phyloP scores from a whole-genome alignment of 2,113 vertebrate species.

The Peromyscus polionotus region DNA sequence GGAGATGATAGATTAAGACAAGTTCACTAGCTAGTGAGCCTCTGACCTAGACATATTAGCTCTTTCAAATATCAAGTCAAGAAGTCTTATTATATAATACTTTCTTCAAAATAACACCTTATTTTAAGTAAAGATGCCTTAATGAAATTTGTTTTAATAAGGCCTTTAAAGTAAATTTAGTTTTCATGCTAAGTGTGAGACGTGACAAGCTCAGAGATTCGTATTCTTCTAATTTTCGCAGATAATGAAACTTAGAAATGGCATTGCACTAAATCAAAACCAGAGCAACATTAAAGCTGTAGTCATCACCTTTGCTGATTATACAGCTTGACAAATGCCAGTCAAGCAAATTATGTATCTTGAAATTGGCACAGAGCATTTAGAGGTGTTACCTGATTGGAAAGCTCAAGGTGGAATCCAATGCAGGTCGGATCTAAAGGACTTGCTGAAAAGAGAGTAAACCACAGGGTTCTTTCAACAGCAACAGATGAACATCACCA shows the following conservation, averaged over 20 bases:
- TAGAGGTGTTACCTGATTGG: not conserved
- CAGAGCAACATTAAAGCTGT: constrained; percentile 58
- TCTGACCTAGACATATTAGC: constrained; percentile 17
- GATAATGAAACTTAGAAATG: constrained; percentile 70
- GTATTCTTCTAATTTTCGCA: constrained; percentile 46
- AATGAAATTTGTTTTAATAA: constrained; percentile 67
- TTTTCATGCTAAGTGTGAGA: constrained; percentile 69
- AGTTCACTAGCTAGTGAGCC: constrained; percentile 40
- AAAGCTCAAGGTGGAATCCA: constrained; percentile 45
- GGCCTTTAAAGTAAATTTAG: constrained; percentile 76
- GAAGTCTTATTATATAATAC: constrained; percentile 2
- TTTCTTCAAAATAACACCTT: not conserved
- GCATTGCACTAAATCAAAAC: constrained; percentile 76
- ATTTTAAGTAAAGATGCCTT: constrained; percentile 51
- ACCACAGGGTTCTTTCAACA: constrained; percentile 30
- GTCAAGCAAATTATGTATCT: constrained; percentile 61
- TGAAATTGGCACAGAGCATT: constrained; percentile 56
- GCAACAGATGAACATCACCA: not conserved
- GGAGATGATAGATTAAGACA: not conserved
- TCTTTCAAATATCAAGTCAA: constrained; percentile 36
- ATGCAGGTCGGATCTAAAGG: constrained; percentile 18
- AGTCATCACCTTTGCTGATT: constrained; percentile 48
- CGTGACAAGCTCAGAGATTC: constrained; percentile 64
- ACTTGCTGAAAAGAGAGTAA: constrained; percentile 37
- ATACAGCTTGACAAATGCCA: constrained; percentile 63